These are phyloP conservation scores for Calcarius lapponicus DNA, from an alignment of 2,797 vertebrate species.

Conservation along the genomic window DNA sequence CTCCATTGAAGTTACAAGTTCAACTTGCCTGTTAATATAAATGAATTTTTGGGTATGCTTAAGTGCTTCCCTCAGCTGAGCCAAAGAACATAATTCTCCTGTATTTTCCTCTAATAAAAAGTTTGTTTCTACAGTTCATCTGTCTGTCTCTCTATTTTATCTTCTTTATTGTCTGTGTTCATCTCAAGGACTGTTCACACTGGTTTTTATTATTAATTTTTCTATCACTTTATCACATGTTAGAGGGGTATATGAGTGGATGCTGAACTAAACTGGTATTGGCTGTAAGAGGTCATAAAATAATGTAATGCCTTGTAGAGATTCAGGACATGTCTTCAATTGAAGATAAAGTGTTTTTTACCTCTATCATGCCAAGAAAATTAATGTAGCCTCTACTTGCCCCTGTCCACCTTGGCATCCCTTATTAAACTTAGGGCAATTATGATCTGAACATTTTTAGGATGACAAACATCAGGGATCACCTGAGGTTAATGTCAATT, in stretches of 20 bases:
- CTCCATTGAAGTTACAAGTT: neutral
- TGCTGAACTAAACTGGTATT: neutral
- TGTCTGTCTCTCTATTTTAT: neutral
- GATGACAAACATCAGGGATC: constrained; percentile 34
- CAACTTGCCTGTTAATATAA: neutral
- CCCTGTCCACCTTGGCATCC: constrained; percentile 16
- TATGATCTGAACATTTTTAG: constrained; percentile 18
- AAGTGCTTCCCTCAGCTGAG: neutral
- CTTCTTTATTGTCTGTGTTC: neutral
- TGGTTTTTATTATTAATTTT: neutral
- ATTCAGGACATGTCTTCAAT: neutral
- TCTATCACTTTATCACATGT: neutral
- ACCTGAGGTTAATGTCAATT: constrained; percentile 45
- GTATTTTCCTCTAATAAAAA: neutral
- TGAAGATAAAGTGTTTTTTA: constrained; percentile 29
- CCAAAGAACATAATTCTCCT: neutral
- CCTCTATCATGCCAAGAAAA: constrained; percentile 21
- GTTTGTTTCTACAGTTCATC: neutral
- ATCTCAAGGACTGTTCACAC: neutral
- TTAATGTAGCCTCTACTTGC: neutral
- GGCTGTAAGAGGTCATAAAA: neutral
- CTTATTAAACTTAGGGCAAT: constrained; percentile 50
- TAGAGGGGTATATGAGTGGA: neutral
- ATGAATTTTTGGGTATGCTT: neutral
- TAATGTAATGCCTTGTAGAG: neutral